These are phyloP conservation scores for Acleris emargana DNA, from an alignment of 2,888 invertebrate species.

Conservation along the genomic window DNA sequence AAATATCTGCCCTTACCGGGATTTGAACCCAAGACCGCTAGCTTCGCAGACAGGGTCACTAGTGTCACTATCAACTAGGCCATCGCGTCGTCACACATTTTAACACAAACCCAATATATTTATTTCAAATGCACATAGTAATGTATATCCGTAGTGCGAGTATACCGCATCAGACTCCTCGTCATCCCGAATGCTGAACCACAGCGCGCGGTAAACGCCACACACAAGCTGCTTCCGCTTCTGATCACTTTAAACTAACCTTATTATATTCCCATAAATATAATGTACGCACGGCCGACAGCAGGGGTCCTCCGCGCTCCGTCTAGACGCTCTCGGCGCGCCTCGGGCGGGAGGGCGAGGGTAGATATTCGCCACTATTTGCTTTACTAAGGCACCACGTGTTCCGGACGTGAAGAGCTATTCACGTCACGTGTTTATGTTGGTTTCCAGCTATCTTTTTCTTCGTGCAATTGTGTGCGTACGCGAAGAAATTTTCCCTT, in stretches of 20 bases:
- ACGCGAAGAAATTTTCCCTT: background rate
- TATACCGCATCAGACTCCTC: too few relatives aligned
- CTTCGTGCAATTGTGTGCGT: constrained; percentile 9
- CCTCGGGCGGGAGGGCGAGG: constrained; percentile 68
- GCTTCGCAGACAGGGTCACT: too few relatives aligned
- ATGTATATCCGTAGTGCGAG: too few relatives aligned
- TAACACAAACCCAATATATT: background rate
- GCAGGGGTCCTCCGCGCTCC: constrained; percentile 63
- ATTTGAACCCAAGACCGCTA: too few relatives aligned
- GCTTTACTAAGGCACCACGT: constrained; percentile 72
- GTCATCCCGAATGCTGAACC: background rate
- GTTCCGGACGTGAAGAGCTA: constrained; percentile 64
- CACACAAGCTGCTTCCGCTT: constrained; percentile 20
- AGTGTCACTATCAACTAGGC: too few relatives aligned
- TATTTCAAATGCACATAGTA: too few relatives aligned
- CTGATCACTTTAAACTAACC: constrained; percentile 37
- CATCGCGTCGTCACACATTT: too few relatives aligned
- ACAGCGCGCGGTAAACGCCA: background rate
- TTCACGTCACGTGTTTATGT: constrained; percentile 44
- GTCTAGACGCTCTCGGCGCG: constrained; percentile 79
- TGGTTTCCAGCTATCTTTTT: constrained; percentile 14
- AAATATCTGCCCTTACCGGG: too few relatives aligned
- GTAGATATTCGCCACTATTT: constrained; percentile 75
- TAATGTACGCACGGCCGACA: constrained; percentile 49
- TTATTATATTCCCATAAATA: constrained; percentile 40